phyloP scores from a whole-genome alignment of 2,888 invertebrate genomes.

The Leistus spinibarbis region DNA sequence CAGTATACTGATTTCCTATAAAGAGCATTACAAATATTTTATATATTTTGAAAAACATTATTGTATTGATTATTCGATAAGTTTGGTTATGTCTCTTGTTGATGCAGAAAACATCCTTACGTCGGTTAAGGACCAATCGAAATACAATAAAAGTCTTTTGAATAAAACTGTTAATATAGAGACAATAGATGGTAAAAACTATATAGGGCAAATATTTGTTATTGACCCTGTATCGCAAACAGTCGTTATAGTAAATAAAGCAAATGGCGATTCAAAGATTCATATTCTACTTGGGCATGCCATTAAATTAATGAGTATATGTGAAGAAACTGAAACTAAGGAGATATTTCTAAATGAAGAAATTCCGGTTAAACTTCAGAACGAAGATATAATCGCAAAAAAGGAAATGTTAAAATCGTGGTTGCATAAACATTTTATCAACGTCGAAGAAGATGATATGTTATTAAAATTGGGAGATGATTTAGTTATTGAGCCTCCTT shows the following conservation, averaged over 20 bases:
- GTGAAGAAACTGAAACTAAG: constrained; percentile 43
- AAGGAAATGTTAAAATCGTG: constrained; percentile 50
- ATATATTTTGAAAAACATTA: too few relatives aligned
- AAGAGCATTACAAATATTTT: too few relatives aligned
- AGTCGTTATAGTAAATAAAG: constrained; percentile 47
- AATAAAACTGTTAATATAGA: constrained; percentile 49
- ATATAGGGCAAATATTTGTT: constrained; percentile 50
- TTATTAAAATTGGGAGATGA: constrained; percentile 52
- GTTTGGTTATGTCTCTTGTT: not conserved
- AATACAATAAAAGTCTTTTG: constrained; percentile 49
- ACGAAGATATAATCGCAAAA: constrained; percentile 36
- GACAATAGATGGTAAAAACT: constrained; percentile 46
- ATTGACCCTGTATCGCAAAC: constrained; percentile 54
- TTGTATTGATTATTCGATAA: too few relatives aligned
- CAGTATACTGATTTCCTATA: too few relatives aligned
- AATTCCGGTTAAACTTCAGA: constrained; percentile 10
- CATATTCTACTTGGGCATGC: constrained; percentile 45
- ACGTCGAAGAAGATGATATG: constrained; percentile 52
- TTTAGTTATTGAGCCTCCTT: constrained; percentile 54
- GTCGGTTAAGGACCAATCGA: constrained; percentile 42
- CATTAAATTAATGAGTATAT: constrained; percentile 47
- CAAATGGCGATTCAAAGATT: constrained; percentile 26
- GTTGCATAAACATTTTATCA: constrained; percentile 52
- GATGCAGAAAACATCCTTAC: not conserved
- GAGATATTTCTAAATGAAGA: constrained; percentile 10